Evolutionary conservation across 2,888 invertebrate genomes (phyloP), one percentile per base, ranked within the genome.

Genomic region (Melinopterus prodromus): DNA sequence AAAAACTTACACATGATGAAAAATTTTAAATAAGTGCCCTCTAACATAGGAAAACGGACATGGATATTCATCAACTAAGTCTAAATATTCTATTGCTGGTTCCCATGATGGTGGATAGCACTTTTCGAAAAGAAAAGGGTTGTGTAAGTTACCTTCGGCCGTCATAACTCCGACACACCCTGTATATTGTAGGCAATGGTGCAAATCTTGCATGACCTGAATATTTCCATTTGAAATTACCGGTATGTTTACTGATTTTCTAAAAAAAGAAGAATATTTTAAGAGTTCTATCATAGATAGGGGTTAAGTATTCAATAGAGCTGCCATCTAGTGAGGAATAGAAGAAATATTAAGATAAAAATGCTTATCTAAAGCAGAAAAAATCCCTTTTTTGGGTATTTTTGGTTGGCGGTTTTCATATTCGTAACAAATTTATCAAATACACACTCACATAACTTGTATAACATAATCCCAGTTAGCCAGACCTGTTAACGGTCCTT

Each of bases 181-280:
- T 0, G 99, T 99, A 85, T 93, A 95, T 79, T 93, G 90, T 77
- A 99, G 89, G 88, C 99, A 99, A 82, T 94, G 91, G 79, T 94
- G 90, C 1, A 97, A 93, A 91, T 99, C 99, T 86, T 94, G 93
- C 84, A 97, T 88, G 85, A 95, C 96, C 88, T 99, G 97, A 84
- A 99, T 97, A 88, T 99, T 99, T 15, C 99, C 99, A 91, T 99
- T 99, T 36, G 99, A 98, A 88, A 99, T 94, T 86, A 99, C 96
- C 14, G 99, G 99, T 86, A 99, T 95, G 82, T 93, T 94, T 35
- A 99, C 93, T 80, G 94, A 93, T 84, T 96, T 92, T 86, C 97
- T 97, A 16, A 71, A 26, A 77, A 76, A 12, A 71, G 70, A 71
- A 75, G 78, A 26, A 69, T 37, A 80, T 6, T 7, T 71, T 26